Percentiles rank a stretch among this genome's conserved stretches.
Conservation (phyloP, 1,140 invertebrate genomes). For the Cyclargus thomasi region DNA sequence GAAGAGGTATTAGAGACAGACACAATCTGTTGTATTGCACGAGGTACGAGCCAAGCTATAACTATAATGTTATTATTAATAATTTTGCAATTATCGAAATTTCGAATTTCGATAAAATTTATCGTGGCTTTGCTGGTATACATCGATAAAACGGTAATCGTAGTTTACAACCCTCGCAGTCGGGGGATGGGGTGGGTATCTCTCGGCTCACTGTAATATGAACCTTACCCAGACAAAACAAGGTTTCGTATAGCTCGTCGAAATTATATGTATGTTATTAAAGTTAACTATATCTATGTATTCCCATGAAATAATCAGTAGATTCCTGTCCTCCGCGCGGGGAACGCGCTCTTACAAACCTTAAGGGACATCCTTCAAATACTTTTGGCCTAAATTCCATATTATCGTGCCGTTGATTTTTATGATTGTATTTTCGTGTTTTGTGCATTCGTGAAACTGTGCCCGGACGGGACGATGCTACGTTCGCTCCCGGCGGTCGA, state of each 20-base stretch:
- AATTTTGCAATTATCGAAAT: neutral
- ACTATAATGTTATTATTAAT: neutral
- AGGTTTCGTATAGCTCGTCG: constrained; percentile 30
- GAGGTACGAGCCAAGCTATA: neutral
- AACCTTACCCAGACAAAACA: constrained; percentile 28
- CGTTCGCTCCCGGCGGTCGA: neutral
- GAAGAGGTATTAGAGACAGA: too few species aligned
- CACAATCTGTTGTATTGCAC: too few species aligned
- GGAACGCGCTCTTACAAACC: constrained; percentile 22
- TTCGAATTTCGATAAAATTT: constrained; percentile 10
- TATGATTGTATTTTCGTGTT: neutral
- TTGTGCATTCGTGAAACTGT: neutral
- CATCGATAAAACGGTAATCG: neutral
- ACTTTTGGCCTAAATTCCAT: constrained; percentile 8
- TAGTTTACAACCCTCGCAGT: constrained; percentile 12
- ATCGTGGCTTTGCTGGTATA: neutral
- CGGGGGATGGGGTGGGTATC: constrained; percentile 30
- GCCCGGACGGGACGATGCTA: neutral
- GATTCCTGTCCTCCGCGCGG: constrained; percentile 29
- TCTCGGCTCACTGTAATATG: constrained; percentile 31
- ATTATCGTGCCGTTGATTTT: neutral
- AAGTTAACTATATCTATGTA: constrained; percentile 53
- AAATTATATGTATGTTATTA: constrained; percentile 46
- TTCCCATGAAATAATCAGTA: constrained; percentile 67
- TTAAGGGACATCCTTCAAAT: neutral